phyloP scores from a whole-genome alignment of 2,797 vertebrate species.

The Cossypha niveicapilla region DNA sequence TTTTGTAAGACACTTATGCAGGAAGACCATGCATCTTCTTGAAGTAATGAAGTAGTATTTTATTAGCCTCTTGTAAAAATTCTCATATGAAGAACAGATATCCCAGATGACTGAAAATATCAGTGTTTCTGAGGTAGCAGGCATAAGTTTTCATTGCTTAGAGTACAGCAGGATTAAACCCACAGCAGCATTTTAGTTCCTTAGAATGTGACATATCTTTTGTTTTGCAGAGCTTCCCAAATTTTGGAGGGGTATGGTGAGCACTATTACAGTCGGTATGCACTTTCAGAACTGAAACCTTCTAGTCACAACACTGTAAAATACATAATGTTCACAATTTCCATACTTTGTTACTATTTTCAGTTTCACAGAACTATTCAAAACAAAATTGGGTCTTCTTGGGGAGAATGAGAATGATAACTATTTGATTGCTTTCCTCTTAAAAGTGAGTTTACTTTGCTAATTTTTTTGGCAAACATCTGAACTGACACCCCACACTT shows the following conservation, averaged over 20 bases:
- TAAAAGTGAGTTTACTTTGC: conserved; percentile 71
- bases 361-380: conserved; percentile 81
- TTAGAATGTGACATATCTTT: neutral
- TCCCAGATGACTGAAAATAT: neutral
- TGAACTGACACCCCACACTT: neutral
- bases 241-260: conserved; percentile 71
- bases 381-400: conserved; percentile 79
- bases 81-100: neutral
- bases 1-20: neutral
- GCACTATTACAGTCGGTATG: conserved; percentile 75
- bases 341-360: conserved; percentile 22
- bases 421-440: conserved; percentile 76
- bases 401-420: conserved; percentile 70
- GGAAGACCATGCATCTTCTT: neutral
- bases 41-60: neutral
- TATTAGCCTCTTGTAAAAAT: neutral
- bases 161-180: neutral
- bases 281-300: neutral
- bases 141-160: neutral
- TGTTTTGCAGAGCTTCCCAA: conserved; percentile 69
- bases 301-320: neutral
- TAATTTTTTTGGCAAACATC: neutral
- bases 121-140: neutral
- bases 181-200: neutral
- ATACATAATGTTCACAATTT: neutral